These are phyloP conservation scores for Cyanoliseus patagonus DNA, from an alignment of 2,113 vertebrate species.

Conservation along the genomic window DNA sequence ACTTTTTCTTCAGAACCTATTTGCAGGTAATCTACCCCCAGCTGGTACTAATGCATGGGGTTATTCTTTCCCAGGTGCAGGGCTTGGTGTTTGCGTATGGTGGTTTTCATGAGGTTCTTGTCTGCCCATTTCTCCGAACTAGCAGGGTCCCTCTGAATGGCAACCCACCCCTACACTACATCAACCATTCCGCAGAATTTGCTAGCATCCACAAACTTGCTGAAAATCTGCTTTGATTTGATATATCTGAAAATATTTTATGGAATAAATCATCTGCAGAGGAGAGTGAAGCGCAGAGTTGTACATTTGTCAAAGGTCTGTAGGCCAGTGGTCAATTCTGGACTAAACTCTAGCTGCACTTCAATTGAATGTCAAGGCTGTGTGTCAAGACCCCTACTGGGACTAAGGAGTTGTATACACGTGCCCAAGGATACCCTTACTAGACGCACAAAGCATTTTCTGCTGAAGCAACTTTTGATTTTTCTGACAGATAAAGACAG, in stretches of 20 bases:
- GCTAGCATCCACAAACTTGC: neutral
- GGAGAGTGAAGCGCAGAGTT: neutral
- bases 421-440: neutral
- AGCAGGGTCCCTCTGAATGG: neutral
- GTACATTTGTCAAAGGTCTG: neutral
- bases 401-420: neutral
- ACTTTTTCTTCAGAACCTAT: neutral
- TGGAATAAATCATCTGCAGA: neutral
- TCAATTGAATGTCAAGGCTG: neutral
- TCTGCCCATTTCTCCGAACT: neutral
- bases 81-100: neutral
- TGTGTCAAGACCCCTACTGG: neutral
- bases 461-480: neutral
- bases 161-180: neutral
- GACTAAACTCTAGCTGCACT: neutral
- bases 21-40: neutral
- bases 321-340: neutral
- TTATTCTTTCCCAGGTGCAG: neutral
- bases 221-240: neutral
- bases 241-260: neutral
- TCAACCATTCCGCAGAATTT: rapidly evolving
- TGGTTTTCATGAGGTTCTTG: neutral
- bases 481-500: neutral
- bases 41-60: neutral
- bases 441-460: neutral